phyloP scores from a whole-genome alignment of 1,140 invertebrate genomes.

The Bombus cullumanus region DNA sequence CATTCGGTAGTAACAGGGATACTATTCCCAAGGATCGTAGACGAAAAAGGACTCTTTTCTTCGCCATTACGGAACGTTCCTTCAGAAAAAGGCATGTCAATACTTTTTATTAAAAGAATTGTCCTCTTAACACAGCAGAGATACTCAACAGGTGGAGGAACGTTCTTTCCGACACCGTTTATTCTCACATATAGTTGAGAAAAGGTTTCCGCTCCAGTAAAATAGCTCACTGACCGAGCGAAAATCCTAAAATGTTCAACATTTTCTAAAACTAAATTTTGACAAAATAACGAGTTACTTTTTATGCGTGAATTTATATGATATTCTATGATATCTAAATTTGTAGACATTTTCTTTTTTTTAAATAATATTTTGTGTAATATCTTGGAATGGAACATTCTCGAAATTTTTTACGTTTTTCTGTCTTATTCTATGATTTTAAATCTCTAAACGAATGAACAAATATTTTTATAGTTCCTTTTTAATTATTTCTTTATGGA shows the following conservation, averaged over 20 bases:
- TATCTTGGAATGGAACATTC: too few species aligned
- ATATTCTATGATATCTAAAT: too few species aligned
- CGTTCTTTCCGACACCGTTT: neutral
- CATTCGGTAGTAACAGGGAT: neutral
- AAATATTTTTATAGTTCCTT: neutral
- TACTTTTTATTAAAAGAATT: slow-evolving; percentile 23
- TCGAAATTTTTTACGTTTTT: too few species aligned
- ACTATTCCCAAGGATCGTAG: neutral
- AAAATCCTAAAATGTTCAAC: neutral
- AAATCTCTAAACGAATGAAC: too few species aligned
- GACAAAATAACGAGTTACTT: neutral
- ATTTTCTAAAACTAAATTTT: neutral
- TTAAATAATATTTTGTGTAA: too few species aligned
- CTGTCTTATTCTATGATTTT: too few species aligned
- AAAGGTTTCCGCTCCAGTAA: neutral
- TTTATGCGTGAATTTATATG: too few species aligned
- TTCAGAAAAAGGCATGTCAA: neutral
- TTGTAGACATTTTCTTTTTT: too few species aligned
- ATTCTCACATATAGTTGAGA: slow-evolving; percentile 7
- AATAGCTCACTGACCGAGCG: neutral
- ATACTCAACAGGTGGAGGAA: slow-evolving; percentile 45
- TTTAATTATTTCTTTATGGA: neutral
- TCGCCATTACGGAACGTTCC: neutral
- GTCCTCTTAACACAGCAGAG: neutral
- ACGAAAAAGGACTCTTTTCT: neutral